These are phyloP conservation scores for Distichodus sexfasciatus DNA, from an alignment of 2,797 vertebrate species.

Conservation along the genomic window DNA sequence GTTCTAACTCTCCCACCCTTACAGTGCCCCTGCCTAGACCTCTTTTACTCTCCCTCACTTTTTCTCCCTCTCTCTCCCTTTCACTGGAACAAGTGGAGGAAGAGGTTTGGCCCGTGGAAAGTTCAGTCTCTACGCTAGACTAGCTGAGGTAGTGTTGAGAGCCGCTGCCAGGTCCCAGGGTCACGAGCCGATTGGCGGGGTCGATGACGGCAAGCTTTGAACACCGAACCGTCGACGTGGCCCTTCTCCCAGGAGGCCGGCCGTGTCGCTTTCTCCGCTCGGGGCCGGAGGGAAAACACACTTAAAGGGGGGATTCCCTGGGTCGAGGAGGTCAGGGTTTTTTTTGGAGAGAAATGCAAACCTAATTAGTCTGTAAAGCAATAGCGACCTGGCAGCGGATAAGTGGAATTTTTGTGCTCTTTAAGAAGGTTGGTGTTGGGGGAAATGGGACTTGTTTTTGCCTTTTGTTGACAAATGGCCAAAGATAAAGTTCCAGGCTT, in stretches of 20 bases:
- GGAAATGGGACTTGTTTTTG: conserved; percentile 51
- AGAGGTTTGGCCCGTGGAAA: conserved; percentile 38
- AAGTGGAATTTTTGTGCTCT: conserved; percentile 45
- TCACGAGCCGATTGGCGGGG: conserved; percentile 42
- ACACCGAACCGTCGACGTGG: conserved; percentile 22
- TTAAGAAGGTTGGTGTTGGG: conserved; percentile 49
- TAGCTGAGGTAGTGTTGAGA: conserved; percentile 42
- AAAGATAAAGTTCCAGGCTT: conserved; percentile 46
- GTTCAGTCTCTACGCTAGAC: conserved; percentile 46
- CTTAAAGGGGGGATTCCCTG: conserved; percentile 54
- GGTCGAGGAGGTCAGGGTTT: conserved; percentile 36
- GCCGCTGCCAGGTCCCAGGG: conserved; percentile 44
- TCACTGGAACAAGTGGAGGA: neutral
- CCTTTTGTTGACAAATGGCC: conserved; percentile 39
- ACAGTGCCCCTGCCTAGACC: neutral
- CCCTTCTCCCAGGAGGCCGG: neutral
- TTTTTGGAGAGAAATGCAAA: conserved; percentile 45
- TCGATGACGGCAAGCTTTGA: conserved; percentile 44
- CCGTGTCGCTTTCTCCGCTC: conserved; percentile 25
- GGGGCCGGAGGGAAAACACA: conserved; percentile 17
- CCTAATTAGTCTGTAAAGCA: conserved; percentile 50
- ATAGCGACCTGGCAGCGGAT: conserved; percentile 47
- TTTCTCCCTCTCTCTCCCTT: neutral
- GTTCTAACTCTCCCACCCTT: neutral
- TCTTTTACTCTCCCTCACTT: neutral